phyloP scores from a whole-genome alignment of 2,888 invertebrate genomes.

The Linnaemya vulpina region DNA sequence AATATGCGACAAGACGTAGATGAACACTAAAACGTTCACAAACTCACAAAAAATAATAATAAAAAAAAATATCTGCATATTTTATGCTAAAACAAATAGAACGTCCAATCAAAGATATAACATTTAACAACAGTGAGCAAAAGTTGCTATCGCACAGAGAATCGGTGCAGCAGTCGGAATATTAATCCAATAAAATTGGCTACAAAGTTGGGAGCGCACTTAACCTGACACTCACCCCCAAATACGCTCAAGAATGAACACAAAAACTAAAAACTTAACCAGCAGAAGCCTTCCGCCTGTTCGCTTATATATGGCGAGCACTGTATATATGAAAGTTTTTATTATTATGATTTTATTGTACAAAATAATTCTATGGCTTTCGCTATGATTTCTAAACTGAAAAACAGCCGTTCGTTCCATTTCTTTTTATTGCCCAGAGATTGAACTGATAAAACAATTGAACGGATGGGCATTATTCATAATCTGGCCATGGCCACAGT shows the following conservation, averaged over 20 bases:
- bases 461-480: conserved; percentile 44
- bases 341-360: background rate
- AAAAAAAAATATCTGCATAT: conserved; percentile 22
- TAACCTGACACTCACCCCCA: too few species aligned
- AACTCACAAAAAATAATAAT: background rate
- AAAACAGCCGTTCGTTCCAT: background rate
- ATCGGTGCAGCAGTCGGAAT: background rate
- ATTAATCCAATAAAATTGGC: background rate
- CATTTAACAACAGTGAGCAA: background rate
- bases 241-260: too few species aligned
- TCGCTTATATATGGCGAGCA: background rate
- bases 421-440: conserved; percentile 14
- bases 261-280: too few species aligned
- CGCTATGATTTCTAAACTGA: background rate
- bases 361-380: conserved; percentile 9
- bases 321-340: background rate
- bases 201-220: too few species aligned
- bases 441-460: conserved; percentile 53
- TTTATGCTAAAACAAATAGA: conserved; percentile 45
- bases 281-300: too few species aligned
- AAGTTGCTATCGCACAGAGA: background rate
- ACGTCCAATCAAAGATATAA: background rate
- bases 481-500: conserved; percentile 10
- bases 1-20: background rate
- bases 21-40: background rate